phyloP scores from a whole-genome alignment of 2,113 vertebrate genomes.

The Chaetorhynchus papuensis region DNA sequence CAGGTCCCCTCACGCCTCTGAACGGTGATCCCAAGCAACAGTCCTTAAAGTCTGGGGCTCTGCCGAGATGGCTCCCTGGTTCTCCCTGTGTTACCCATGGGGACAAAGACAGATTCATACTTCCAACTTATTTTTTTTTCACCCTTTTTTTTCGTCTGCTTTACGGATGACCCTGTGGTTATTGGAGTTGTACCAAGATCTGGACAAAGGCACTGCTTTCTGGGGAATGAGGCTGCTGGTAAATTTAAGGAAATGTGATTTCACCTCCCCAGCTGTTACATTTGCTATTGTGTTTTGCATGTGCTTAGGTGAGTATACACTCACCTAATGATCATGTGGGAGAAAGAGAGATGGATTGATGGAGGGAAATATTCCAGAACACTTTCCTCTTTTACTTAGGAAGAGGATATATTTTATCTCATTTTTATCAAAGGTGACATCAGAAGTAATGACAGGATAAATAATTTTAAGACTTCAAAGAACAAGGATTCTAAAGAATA shows the following conservation, averaged over 20 bases:
- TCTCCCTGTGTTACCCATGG: neutral
- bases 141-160: neutral
- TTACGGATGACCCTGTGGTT: neutral
- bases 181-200: neutral
- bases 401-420: neutral
- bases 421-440: conserved; percentile 22
- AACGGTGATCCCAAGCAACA: neutral
- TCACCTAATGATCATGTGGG: neutral
- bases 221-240: neutral
- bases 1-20: neutral
- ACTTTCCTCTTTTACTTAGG: neutral
- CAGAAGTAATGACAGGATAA: conserved; percentile 2
- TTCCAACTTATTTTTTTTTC: neutral
- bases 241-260: neutral
- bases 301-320: neutral
- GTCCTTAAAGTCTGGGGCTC: neutral
- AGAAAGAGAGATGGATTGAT: neutral
- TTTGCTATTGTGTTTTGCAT: neutral
- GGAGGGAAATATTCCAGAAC: neutral
- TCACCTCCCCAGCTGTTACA: rapidly evolving
- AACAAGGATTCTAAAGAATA: neutral
- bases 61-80: neutral
- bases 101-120: neutral
- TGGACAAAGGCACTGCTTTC: neutral
- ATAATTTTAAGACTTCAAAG: conserved; percentile 2